Evolutionary conservation across 2,888 invertebrate species (phyloP).

Genomic region (Harpalus rubripes): DNA sequence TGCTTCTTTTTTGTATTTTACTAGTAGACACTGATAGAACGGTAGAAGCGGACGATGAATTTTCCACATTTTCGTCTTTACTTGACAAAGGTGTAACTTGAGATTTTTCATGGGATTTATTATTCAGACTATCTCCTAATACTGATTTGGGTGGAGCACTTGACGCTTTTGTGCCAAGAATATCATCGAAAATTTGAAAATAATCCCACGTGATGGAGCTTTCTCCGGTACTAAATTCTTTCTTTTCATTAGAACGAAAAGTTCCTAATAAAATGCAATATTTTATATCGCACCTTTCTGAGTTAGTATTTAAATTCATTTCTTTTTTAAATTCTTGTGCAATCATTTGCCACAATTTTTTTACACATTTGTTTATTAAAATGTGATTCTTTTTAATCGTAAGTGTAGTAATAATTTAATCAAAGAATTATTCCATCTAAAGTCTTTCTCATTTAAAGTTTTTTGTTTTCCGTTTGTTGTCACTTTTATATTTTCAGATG

Average conservation of each 20-base stretch:
- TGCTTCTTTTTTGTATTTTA: background rate
- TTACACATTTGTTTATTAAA: constrained; percentile 15
- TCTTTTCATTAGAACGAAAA: constrained; percentile 18
- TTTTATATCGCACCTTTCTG: constrained; percentile 17
- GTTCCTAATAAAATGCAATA: constrained; percentile 18
- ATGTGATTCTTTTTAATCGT: background rate
- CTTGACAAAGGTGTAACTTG: background rate
- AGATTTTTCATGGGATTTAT: background rate
- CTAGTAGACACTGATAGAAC: background rate
- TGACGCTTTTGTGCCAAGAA: constrained; percentile 20
- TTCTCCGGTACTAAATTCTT: background rate
- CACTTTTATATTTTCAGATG: background rate
- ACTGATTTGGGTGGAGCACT: background rate
- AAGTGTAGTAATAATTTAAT: no score
- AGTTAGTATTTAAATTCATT: background rate
- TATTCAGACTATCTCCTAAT: background rate
- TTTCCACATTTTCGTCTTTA: background rate
- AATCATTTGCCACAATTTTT: constrained; percentile 13
- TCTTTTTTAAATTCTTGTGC: background rate
- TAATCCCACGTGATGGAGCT: constrained; percentile 23
- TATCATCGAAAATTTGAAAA: constrained; percentile 1
- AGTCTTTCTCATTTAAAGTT: background rate
- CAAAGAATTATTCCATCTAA: constrained; percentile 9
- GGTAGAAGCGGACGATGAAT: background rate
- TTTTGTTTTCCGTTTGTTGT: background rate